Base-by-base conservation (phyloP, 2,888 invertebrate species). In the Acanthosepion esculentum region DNA sequence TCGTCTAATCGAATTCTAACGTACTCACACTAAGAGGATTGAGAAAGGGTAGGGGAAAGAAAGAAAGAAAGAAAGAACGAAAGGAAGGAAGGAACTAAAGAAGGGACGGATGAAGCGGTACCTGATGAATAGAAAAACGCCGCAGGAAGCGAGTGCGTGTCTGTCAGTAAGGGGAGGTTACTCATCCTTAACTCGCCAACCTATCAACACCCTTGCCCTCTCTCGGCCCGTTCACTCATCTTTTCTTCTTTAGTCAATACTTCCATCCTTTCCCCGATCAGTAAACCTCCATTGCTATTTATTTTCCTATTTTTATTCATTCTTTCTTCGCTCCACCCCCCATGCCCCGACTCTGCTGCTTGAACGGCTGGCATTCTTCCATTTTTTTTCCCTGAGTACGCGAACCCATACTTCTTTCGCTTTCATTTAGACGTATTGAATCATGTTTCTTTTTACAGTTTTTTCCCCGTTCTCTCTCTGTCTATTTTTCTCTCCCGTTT, bases 161-260 rank as follows among this genome's bases (percentile, higher is more conserved):
- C 78, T 78, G 78, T n/a, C n/a, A 78, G 78, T 78, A 78, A 78
- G n/a, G 78, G 78, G 78, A 78, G n/a, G 78, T 78, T 78, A 78
- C 78, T 78, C 78, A 78, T 78, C 33, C 78, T 15, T 78, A 78
- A 12, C n/a, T 78, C 78, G n/a, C 10, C 1, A 33, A 78, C 78
- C n/a, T n/a, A 78, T 15, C 78, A 78, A 10, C 26, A 78, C 78
- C n/a, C 33, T 12, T 78, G n/a, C n/a, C 78, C 78, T n/a, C 78
- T 59, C 59, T 23, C 23, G 15, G n/a, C n/a, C n/a, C n/a, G 78
- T 78, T 78, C n/a, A 78, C 78, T 78, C 78, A 78, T 78, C n/a
- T n/a, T 33, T 78, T 33, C 78, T 78, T 33, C 33, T 15, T 18
- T 78, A 33, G n/a, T 78, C n/a, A 78, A 78, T 78, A 2, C 78